Evolutionary conservation across 2,888 invertebrate species (phyloP), one percentile per base, ranked within the genome.

Genomic region (Volucella zonaria): DNA sequence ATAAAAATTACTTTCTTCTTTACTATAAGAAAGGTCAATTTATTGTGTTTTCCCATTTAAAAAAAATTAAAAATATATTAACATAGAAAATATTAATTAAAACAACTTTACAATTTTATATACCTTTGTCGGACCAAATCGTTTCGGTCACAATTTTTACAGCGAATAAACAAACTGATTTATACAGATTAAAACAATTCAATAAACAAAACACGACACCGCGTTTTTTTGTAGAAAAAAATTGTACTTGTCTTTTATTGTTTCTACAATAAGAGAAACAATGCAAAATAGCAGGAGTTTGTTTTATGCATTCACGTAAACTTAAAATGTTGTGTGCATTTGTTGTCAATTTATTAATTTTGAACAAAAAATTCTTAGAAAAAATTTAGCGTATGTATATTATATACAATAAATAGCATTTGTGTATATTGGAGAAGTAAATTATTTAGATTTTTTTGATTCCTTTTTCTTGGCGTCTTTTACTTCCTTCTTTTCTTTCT

Each of bases 401-500:
- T 83, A 83, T 83, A 80, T 76, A 83, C 75, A 83, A 58, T 59
- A 61, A 75, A 45, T 67, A 75, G 74, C 59, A 61, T 14, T 58
- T 75, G 52, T 54, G 51, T 64, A 18, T 38, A 1, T 18, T 75
- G 66, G 51, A 38, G 49, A 59, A 51, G 52, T 67, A 87, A 87
- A 87, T 89, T 90, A 92, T 88, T 92, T 92, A 3, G 88, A 88
- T 88, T 92, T 92, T 61, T 91, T 91, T 0, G 90, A 90, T 12
- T 92, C 91, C 80, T 92, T 92, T 75, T 91, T 91, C 87, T 92
- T 92, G 87, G 87, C 91, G 86, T 88, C 85, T 47, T 85, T 89
- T 56, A 87, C 88, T 59, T 91, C 91, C 77, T 91, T 92, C 59
- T 89, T 92, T 89, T 87, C 92, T 89, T 88, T 92, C 89, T 89